Evolutionary conservation across 2,113 vertebrate species (phyloP), one percentile per base, ranked within the genome.

Genomic region (Coracopsis vasa): DNA sequence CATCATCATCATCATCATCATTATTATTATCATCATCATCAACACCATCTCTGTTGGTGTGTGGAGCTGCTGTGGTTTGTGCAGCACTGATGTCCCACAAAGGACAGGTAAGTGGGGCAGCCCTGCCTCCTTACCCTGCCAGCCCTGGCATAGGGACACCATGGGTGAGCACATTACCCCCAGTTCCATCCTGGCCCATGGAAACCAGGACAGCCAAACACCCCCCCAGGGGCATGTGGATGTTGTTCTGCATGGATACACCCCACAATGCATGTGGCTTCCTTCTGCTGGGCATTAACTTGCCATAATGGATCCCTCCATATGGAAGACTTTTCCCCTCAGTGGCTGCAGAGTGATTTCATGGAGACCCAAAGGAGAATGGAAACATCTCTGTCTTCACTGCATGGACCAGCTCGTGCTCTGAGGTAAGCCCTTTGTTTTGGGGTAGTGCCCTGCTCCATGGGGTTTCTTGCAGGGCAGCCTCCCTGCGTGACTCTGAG

Each of bases 141-240:
- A 41, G 21, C 33, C 14, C 41, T 60, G 42, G 3, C 7, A 7
- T 10, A 41, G 61, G 66, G 24, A 28, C 1, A 2, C 33, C 21
- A 2, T 0, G 14, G 16, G 4, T 15, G 35, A 21, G 35, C 1
- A 6, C 3, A 0, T 41, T 53, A 48, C 12, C 21, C 8, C 29
- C 29, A 25, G 20, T 41, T 17, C 17, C 8, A 58, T 41, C 7
- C 1, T n/a, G 61, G 42, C 8, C 2, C 0, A 2, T 16, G 54
- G 50, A n/a, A 74, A 28, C 31, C 50, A 44, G 66, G 35, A 8
- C 0, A 60, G 64, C 13, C 17, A 50, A 62, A 13, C 10, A 16
- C 4, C 6, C 13, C 9, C 10, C 13, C 15, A 5, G 10, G 31
- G 12, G 2, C 1, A 4, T 0, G 0, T 3, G 35, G 14, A 6